Base-by-base conservation (phyloP, 1,140 invertebrate genomes). In the Bombus difficillimus region DNA sequence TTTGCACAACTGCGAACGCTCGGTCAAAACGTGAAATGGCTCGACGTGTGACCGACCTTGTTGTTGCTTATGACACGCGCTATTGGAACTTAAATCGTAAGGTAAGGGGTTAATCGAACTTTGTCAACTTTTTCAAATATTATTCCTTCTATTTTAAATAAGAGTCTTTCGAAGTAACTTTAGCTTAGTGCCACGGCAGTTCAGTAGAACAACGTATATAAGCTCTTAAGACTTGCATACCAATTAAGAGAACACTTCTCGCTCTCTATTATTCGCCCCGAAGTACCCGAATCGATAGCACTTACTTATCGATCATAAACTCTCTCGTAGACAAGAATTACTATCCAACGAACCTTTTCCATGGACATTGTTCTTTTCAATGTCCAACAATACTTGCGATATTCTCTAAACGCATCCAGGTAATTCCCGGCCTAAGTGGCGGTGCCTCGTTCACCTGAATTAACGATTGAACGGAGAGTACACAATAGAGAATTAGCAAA, bases 351-450 rank as follows among this genome's bases (percentile, higher is more conserved):
- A 78, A 82, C 75, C 74, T 57, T 75, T 62, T 41, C 32, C 81
- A 66, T 81, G 39, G 84, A 90, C 81, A 87, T 79, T 81, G 68
- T 78, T 76, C 79, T 75, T 76, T 72, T 72, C 41, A 47, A 75
- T 71, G 77, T 59, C 68, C 73, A 81, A 71, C 66, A 76, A 69
- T 85, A 25, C 22, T 69, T 69, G 18, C 47, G 28, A 37, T 32
- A 72, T 89, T 89, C 68, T 87, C 64, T 74, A 90, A 88, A 88
- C 87, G 88, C 86, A 85, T 90, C 89, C 89, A 90, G 89, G 89
- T 90, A 90, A 90, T 90, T 90, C 89, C 74, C 82, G 83, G 78
- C 89, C 88, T 90, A 90, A 88, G 89, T 90, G 89, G 89, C 89
- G 89, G 88, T 90, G 88, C 89, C 88, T 81, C 75, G 81, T 89